Conservation (phyloP, 2,888 invertebrate genomes). For the Brachypalpus laphriformis region DNA sequence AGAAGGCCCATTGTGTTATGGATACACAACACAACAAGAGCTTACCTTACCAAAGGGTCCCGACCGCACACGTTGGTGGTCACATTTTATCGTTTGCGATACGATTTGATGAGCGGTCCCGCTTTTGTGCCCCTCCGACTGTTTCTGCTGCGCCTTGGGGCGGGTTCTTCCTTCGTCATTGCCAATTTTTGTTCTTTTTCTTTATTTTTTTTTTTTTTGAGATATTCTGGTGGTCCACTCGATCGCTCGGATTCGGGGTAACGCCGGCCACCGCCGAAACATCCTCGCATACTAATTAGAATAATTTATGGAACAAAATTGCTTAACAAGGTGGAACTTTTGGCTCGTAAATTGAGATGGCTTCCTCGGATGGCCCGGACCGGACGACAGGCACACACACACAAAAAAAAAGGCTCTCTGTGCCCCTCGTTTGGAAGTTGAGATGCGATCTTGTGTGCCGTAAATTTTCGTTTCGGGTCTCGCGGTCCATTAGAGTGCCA, state of each 20-base stretch:
- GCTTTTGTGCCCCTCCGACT: constrained; percentile 6
- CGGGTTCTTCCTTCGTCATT: constrained; percentile 1
- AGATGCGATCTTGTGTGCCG: constrained; percentile 57
- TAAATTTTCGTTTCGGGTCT: constrained; percentile 48
- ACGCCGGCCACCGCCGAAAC: constrained; percentile 41
- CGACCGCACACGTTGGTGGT: constrained; percentile 74
- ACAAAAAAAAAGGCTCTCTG: constrained; percentile 3
- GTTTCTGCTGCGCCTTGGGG: constrained; percentile 7
- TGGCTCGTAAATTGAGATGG: constrained; percentile 74
- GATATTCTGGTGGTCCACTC: constrained; percentile 68
- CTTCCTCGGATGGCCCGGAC: constrained; percentile 47
- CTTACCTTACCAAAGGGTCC: constrained; percentile 65
- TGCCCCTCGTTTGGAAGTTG: constrained; percentile 29
- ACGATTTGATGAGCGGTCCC: constrained; percentile 68
- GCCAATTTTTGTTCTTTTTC: constrained; percentile 6
- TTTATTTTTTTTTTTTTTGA: constrained; percentile 6
- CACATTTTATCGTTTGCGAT: constrained; percentile 73
- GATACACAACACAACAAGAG: constrained; percentile 59
- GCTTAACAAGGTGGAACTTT: constrained; percentile 75
- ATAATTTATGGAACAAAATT: constrained; percentile 74
- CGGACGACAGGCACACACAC: neutral
- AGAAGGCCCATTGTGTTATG: constrained; percentile 64
- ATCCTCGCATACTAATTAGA: constrained; percentile 72
- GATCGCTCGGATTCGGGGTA: constrained; percentile 52
- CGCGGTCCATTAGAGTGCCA: constrained; percentile 67